Conservation (phyloP, 1,140 invertebrate genomes). For the Sminthurides bifidus region DNA sequence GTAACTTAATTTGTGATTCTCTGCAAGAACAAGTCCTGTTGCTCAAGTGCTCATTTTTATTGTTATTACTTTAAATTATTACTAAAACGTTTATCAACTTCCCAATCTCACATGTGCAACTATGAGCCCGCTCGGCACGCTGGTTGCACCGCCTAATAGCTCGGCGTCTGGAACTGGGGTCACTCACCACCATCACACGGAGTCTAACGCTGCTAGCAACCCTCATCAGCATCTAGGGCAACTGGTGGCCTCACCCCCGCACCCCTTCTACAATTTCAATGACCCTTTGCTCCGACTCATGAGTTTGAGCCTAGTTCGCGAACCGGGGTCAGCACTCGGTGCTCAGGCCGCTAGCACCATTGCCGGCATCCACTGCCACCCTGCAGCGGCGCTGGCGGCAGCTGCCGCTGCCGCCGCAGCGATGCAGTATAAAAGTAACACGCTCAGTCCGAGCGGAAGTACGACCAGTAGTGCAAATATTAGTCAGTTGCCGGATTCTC, state of each 20-base stretch:
- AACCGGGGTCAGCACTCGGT: background rate
- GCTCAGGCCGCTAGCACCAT: constrained; percentile 19
- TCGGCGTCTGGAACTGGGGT: background rate
- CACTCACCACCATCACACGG: background rate
- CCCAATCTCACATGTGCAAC: constrained; percentile 5
- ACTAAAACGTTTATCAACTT: background rate
- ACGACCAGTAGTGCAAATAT: background rate
- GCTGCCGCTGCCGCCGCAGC: background rate
- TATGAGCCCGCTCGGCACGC: constrained; percentile 30
- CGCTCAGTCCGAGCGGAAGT: background rate
- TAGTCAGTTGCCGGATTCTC: too few species aligned
- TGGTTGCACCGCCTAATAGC: background rate
- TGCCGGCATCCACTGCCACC: constrained; percentile 2
- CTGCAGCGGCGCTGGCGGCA: background rate
- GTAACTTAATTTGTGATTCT: too few species aligned
- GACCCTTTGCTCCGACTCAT: constrained; percentile 27
- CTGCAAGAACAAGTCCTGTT: too few species aligned
- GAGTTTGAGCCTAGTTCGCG: constrained; percentile 26
- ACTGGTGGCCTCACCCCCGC: background rate
- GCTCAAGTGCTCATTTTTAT: too few species aligned
- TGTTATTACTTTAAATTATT: background rate
- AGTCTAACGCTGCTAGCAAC: background rate
- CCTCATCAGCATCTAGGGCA: too few species aligned
- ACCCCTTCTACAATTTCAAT: constrained; percentile 7
- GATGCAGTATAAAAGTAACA: constrained; percentile 4